phyloP scores from a whole-genome alignment of 2,113 vertebrate genomes.

The Sterna hirundo region DNA sequence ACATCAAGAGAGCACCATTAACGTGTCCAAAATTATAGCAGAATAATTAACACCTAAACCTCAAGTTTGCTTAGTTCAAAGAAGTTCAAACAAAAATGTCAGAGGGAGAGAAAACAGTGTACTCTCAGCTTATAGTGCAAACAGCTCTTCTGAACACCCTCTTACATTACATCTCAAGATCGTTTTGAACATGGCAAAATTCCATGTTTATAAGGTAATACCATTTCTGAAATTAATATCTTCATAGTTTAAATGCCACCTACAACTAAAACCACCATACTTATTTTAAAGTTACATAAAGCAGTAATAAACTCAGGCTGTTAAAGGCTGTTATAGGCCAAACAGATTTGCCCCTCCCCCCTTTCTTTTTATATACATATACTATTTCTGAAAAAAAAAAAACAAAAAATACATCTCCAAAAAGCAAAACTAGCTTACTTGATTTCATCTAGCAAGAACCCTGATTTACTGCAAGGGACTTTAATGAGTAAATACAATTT shows the following conservation, averaged over 20 bases:
- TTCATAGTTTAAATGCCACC: neutral
- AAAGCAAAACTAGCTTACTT: neutral
- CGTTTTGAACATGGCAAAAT: neutral
- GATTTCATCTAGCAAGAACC: neutral
- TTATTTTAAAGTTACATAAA: neutral
- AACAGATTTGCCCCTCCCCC: neutral
- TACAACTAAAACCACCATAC: neutral
- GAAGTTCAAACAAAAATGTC: neutral
- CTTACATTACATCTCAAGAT: neutral
- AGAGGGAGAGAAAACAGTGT: neutral
- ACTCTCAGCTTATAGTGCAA: neutral
- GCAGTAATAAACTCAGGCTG: neutral
- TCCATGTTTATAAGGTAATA: constrained; percentile 26
- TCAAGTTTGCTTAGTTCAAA: neutral
- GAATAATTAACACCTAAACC: neutral
- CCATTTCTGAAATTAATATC: neutral
- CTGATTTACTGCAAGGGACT: neutral
- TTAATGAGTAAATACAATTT: neutral
- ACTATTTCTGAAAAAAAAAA: neutral
- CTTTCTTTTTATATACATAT: neutral
- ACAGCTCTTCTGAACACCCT: neutral
- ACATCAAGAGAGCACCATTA: neutral
- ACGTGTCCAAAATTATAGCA: rapidly evolving
- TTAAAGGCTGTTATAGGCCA: neutral
- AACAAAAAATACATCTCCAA: neutral